A percentile compares a stretch with the other conserved stretches of the same genome.
These are phyloP conservation scores for Anastrepha obliqua DNA, from an alignment of 1,140 invertebrate species.

Conservation along the genomic window DNA sequence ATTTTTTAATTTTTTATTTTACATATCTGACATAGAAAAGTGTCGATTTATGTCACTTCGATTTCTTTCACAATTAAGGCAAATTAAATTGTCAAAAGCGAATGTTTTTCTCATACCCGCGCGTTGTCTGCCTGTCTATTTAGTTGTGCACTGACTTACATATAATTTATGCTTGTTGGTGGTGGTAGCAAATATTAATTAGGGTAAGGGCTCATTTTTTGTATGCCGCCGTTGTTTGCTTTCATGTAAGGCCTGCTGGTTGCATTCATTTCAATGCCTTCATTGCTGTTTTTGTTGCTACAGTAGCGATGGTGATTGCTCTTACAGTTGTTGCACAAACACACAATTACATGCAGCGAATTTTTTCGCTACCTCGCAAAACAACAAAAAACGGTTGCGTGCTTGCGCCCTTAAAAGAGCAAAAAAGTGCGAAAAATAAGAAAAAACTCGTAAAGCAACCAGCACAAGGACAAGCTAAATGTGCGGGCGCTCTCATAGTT, in stretches of 20 bases:
- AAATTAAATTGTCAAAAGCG: background rate
- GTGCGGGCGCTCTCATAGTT: slow-evolving; percentile 9
- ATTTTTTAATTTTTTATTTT: background rate
- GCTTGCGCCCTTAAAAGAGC: background rate
- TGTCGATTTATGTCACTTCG: background rate
- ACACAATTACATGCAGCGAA: background rate
- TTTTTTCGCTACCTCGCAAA: background rate
- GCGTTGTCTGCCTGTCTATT: background rate
- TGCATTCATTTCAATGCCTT: slow-evolving; percentile 6
- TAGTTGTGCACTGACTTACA: background rate
- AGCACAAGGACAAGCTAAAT: slow-evolving; percentile 23
- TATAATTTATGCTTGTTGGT: slow-evolving; percentile 12
- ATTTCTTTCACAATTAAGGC: background rate
- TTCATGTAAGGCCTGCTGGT: background rate
- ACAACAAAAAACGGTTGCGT: background rate
- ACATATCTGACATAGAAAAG: background rate
- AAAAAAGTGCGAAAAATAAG: slow-evolving; percentile 2
- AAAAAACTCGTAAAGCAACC: slow-evolving; percentile 3
- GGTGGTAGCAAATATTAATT: slow-evolving; percentile 2
- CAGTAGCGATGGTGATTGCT: slow-evolving; percentile 3
- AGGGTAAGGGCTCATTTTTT: slow-evolving; percentile 4
- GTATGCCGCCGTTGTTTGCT: background rate
- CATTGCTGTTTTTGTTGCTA: background rate
- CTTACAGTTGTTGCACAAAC: background rate
- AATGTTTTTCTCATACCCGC: background rate